Evolutionary conservation across 2,797 vertebrate genomes (phyloP).

Genomic region (Mastacembelus armatus): DNA sequence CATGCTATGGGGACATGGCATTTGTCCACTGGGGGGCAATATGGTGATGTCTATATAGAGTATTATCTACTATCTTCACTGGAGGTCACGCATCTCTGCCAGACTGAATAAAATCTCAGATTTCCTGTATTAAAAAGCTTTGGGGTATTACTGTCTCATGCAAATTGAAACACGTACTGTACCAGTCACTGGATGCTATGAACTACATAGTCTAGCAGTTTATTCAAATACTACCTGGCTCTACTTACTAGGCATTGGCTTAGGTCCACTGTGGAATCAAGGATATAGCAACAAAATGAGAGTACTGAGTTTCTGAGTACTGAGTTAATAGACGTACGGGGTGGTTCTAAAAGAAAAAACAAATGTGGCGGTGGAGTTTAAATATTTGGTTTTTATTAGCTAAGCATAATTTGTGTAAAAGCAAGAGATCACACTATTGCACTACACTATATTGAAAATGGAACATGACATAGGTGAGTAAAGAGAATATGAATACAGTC

Average conservation of each 20-base stretch:
- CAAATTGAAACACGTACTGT: too few relatives aligned
- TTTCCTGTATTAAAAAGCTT: background rate
- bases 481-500: too few relatives aligned
- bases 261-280: background rate
- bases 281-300: background rate
- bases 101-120: background rate
- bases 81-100: rapidly evolving
- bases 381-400: too few relatives aligned
- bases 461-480: too few relatives aligned
- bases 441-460: too few relatives aligned
- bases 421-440: too few relatives aligned
- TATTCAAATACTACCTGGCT: background rate
- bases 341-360: too few relatives aligned
- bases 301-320: background rate
- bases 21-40: constrained; percentile 35
- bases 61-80: background rate
- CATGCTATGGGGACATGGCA: background rate
- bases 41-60: background rate
- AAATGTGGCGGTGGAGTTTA: too few relatives aligned
- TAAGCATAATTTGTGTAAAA: too few relatives aligned
- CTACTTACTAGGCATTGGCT: background rate
- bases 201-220: background rate
- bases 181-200: too few relatives aligned
- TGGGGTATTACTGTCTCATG: background rate
- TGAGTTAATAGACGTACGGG: too few relatives aligned